Conservation (phyloP, 2,113 vertebrate genomes). For the Grantiella picta region DNA sequence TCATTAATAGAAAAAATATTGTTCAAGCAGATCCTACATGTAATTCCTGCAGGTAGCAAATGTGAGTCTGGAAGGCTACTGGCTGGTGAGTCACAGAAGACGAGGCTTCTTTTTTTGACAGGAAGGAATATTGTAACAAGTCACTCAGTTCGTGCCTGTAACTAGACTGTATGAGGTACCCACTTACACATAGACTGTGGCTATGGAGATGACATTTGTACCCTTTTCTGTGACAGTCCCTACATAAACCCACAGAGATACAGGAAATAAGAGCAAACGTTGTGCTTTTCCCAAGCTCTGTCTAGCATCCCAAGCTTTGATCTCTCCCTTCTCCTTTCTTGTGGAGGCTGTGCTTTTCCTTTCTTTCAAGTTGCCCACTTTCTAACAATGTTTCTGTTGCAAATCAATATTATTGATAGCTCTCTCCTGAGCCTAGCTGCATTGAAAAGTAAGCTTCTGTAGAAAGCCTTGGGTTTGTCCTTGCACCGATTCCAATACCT, state of each 20-base stretch:
- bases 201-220: background rate
- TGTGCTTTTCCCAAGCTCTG: background rate
- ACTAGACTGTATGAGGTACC: background rate
- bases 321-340: background rate
- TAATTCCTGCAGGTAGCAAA: background rate
- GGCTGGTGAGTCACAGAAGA: background rate
- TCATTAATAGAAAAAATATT: background rate
- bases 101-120: background rate
- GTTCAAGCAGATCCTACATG: background rate
- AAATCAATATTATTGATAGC: background rate
- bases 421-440: background rate
- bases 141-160: background rate
- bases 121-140: background rate
- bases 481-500: background rate
- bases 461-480: background rate
- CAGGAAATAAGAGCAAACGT: background rate
- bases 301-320: background rate
- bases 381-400: background rate
- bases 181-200: background rate
- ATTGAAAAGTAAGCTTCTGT: background rate
- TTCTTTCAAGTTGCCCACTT: background rate
- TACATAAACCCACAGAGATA: background rate
- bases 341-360: background rate
- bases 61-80: background rate
- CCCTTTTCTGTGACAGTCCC: background rate